These are phyloP conservation scores for Drosophila mulleri DNA, from an alignment of 2,888 invertebrate species.

Conservation along the genomic window DNA sequence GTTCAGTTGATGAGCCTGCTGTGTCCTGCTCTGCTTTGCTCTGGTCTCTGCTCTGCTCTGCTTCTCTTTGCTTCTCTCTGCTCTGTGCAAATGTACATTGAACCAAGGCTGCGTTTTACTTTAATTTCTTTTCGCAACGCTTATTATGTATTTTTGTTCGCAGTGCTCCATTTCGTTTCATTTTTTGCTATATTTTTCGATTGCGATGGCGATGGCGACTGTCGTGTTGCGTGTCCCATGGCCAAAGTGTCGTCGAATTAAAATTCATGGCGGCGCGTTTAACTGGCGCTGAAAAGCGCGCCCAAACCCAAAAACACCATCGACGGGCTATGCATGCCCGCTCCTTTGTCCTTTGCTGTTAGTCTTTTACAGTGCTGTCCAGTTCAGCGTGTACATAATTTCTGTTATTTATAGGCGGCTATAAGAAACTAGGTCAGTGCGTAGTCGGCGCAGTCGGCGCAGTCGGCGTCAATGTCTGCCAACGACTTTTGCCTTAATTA, in stretches of 20 bases:
- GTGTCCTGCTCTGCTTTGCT: not conserved
- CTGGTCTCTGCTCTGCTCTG: slow-evolving; percentile 3
- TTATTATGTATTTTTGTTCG: slow-evolving; percentile 24
- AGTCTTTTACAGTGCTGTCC: slow-evolving; percentile 45
- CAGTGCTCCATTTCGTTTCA: not conserved
- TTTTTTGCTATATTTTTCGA: slow-evolving; percentile 34
- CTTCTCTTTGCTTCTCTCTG: not conserved
- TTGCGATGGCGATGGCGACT: slow-evolving; percentile 52
- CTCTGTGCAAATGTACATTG: slow-evolving; percentile 31
- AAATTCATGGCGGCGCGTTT: slow-evolving; percentile 77
- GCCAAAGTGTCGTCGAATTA: slow-evolving; percentile 77
- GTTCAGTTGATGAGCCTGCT: slow-evolving; percentile 10
- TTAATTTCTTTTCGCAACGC: slow-evolving; percentile 47
- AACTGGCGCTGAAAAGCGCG: slow-evolving; percentile 65
- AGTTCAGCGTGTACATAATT: slow-evolving; percentile 74
- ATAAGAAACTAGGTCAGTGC: slow-evolving; percentile 77
- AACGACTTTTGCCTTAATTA: slow-evolving; percentile 68
- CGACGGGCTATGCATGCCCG: slow-evolving; percentile 14
- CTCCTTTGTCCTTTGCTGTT: not conserved
- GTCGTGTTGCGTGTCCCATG: slow-evolving; percentile 66
- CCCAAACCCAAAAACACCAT: slow-evolving; percentile 56
- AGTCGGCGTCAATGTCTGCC: slow-evolving; percentile 54
- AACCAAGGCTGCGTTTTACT: slow-evolving; percentile 42
- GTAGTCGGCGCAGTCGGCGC: slow-evolving; percentile 53
- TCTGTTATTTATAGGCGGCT: slow-evolving; percentile 74